phyloP scores from a whole-genome alignment of 1,140 invertebrate genomes.

The Parasteatoda tepidariorum region DNA sequence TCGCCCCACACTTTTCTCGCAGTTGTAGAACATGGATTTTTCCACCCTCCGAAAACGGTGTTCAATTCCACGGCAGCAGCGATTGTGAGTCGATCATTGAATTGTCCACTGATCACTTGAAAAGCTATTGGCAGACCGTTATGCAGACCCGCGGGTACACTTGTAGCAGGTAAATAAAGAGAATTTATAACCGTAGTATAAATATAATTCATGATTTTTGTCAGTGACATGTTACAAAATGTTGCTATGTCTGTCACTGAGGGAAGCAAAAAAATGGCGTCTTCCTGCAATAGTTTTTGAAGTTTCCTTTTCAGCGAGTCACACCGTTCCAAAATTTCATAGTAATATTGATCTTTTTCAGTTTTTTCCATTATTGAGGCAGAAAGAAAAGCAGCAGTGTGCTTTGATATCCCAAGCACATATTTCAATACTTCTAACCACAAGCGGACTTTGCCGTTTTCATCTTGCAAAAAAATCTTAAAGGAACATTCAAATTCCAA shows the following conservation, averaged over 20 bases:
- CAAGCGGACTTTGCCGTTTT: conserved; percentile 49
- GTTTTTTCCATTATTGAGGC: conserved; percentile 80
- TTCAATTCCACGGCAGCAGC: conserved; percentile 65
- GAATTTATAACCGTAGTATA: conserved; percentile 76
- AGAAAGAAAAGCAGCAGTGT: conserved; percentile 86
- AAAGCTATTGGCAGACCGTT: conserved; percentile 69
- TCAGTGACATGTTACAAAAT: conserved; percentile 83
- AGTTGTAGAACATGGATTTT: conserved; percentile 27
- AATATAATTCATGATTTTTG: conserved; percentile 85
- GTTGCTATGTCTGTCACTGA: conserved; percentile 82
- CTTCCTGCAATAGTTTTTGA: conserved; percentile 71
- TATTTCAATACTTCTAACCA: conserved; percentile 70
- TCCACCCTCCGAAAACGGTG: conserved; percentile 65
- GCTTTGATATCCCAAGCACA: conserved; percentile 78
- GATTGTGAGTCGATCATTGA: conserved; percentile 64
- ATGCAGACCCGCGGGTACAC: conserved; percentile 68
- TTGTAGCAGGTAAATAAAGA: conserved; percentile 69
- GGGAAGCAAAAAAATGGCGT: conserved; percentile 88
- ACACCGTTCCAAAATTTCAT: background rate
- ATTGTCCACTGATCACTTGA: conserved; percentile 68
- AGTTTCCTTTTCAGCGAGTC: conserved; percentile 67
- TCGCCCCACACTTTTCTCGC: no score
- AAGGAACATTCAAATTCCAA: background rate
- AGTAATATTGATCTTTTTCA: conserved; percentile 1
- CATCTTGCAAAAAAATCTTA: background rate